Base-by-base conservation (phyloP, 1,140 invertebrate genomes). In the Leptinotarsa texana region DNA sequence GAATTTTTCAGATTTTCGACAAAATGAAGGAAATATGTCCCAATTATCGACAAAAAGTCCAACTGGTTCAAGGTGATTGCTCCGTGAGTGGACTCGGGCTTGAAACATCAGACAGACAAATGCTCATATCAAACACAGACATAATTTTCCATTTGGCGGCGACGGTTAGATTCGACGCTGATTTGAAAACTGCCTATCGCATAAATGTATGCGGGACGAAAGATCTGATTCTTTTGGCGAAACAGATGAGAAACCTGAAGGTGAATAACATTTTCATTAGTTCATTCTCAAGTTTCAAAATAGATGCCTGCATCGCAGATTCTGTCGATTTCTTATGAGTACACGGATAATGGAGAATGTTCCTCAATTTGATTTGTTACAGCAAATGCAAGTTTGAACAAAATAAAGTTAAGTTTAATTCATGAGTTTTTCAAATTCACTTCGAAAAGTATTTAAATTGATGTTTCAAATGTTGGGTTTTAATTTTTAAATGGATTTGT, bases 101-200 rank as follows among this genome's bases (percentile, higher is more conserved):
- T 3, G 89, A 87, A 18, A 79, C 88, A 1, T 80, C 84, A 15
- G 91, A 93, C 81, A 84, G 87, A 69, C 87, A 89, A 73, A 85
- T 87, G 27, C 83, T 93, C 2, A 88, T 88, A 24, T 86, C 89
- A 13, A 42, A 70, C 87, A 85, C 89, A 2, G 88, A 91, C 61
- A 89, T 97, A 74, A 93, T 98, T 6, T 94, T 98, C 83, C 96
- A 98, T 82, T 93, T 92, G 21, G 96, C 95, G 0, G 95, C 95
- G 1, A 96, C 94, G 1, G 89, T 96, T 1, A 92, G 93, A 63
- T 96, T 97, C 82, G 92, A 96, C 83, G 95, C 96, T 85, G 91
- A 93, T 75, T 84, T 98, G 3, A 91, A 91, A 81, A 80, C 86
- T 24, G 87, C 90, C 0, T 86, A 90, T 3, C 88, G 86, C 17